A percentile compares a stretch with the other conserved stretches of the same genome.
These are phyloP conservation scores for Cephus cinctus DNA, from an alignment of 1,140 invertebrate species.

Conservation along the genomic window DNA sequence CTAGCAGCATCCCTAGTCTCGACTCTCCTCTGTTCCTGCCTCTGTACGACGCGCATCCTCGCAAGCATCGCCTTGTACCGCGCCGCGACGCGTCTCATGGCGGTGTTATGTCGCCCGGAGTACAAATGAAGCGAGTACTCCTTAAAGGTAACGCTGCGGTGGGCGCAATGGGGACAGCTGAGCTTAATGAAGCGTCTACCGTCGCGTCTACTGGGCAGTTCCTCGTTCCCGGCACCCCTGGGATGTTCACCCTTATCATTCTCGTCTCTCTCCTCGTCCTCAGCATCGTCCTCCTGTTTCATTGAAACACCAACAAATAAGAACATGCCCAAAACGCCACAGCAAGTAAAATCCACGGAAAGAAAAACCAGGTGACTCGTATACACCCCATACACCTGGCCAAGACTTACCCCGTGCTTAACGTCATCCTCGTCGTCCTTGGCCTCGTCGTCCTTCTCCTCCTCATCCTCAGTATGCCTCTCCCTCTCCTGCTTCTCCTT, in stretches of 20 bases:
- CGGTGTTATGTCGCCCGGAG: conserved; percentile 66
- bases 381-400: too few species aligned
- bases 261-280: conserved; percentile 55
- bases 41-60: conserved; percentile 71
- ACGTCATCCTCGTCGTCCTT: conserved; percentile 47
- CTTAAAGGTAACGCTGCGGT: conserved; percentile 71
- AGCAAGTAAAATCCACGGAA: neutral
- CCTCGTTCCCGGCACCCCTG: conserved; percentile 36
- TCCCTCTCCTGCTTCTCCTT: conserved; percentile 45
- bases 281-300: conserved; percentile 47
- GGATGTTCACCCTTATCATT: conserved; percentile 40
- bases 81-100: conserved; percentile 69
- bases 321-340: conserved; percentile 4
- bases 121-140: conserved; percentile 71
- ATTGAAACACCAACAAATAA: conserved; percentile 10
- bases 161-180: conserved; percentile 71
- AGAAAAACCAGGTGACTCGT: conserved; percentile 15
- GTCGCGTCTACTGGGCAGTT: conserved; percentile 47
- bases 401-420: conserved; percentile 39
- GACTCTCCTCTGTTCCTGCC: conserved; percentile 69
- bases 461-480: conserved; percentile 45
- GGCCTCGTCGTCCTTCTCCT: conserved; percentile 50
- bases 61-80: conserved; percentile 70
- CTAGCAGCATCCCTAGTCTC: conserved; percentile 67
- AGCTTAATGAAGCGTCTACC: conserved; percentile 66